These are phyloP conservation scores for cattle (Bos taurus) DNA, from an alignment of 2,113 vertebrate species.

Conservation along the genomic window ARS-UCD2.0 NC_037333.1:82755501-82756000, in stretches of 20 bases:
- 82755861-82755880: neutral
- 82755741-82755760: neutral
- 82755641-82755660: neutral
- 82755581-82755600: neutral
- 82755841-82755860: neutral
- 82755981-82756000: neutral
- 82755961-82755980: neutral
- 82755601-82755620: neutral
- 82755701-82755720: neutral
- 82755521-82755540: neutral
- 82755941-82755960: neutral
- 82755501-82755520: neutral
- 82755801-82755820: neutral
- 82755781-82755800: neutral
- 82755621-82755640: neutral
- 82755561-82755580: neutral
- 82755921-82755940: neutral
- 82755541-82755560: neutral
- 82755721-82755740: neutral
- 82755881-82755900: neutral
- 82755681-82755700: neutral
- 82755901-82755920: neutral
- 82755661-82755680: neutral
- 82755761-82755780: neutral
- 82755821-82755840: neutral